phyloP scores from a whole-genome alignment of 2,888 invertebrate species.

The Leptinotarsa peninsularis region DNA sequence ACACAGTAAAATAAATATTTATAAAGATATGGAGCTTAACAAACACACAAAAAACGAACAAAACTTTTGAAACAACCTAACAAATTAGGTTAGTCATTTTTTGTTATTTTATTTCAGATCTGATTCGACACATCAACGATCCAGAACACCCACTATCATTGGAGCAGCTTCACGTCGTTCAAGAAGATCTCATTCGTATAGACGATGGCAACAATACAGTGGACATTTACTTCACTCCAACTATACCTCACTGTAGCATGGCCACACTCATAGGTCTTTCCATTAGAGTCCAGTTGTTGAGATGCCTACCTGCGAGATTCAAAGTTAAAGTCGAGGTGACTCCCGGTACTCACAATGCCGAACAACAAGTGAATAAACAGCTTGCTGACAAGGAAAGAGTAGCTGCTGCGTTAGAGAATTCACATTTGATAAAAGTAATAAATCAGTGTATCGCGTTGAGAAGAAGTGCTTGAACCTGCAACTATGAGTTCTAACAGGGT shows the following conservation, averaged over 20 bases:
- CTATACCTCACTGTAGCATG: slow-evolving; percentile 99
- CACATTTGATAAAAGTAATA: slow-evolving; percentile 89
- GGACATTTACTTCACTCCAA: slow-evolving; percentile 91
- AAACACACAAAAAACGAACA: not conserved
- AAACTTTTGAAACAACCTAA: not conserved
- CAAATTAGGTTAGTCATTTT: not conserved
- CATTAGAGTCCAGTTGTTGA: slow-evolving; percentile 89
- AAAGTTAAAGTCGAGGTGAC: slow-evolving; percentile 88
- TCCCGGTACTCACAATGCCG: slow-evolving; percentile 93
- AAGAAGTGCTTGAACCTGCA: slow-evolving; percentile 44
- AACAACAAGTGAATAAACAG: slow-evolving; percentile 95
- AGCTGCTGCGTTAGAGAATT: slow-evolving; percentile 96
- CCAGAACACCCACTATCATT: slow-evolving; percentile 97
- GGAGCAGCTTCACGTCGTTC: slow-evolving; percentile 94
- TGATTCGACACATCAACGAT: slow-evolving; percentile 94
- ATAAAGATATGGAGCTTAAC: too few relatives aligned
- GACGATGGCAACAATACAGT: slow-evolving; percentile 80
- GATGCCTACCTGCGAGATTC: slow-evolving; percentile 85
- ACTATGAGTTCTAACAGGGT: slow-evolving; percentile 33
- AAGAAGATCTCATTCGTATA: slow-evolving; percentile 83
- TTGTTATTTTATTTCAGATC: slow-evolving; percentile 70
- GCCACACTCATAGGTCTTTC: slow-evolving; percentile 94
- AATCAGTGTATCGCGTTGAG: slow-evolving; percentile 83
- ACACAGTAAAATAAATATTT: too few relatives aligned
- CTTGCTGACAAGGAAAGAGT: slow-evolving; percentile 97